phyloP scores from a whole-genome alignment of 2,113 vertebrate species.

The Lipotes vexillifer region DNA sequence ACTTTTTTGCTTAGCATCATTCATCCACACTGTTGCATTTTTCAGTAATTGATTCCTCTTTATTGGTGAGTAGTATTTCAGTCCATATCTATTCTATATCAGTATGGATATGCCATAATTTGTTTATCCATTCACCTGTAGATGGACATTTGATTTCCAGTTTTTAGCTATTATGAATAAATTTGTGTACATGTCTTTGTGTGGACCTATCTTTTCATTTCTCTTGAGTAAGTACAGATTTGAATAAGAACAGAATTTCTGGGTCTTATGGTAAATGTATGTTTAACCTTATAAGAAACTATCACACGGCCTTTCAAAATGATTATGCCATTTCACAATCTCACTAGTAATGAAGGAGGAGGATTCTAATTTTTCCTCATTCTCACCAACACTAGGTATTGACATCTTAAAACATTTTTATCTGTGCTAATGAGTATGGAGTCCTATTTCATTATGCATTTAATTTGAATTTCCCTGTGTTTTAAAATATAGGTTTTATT shows the following conservation, averaged over 20 bases:
- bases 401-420: not conserved
- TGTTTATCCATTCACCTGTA: not conserved
- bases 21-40: not conserved
- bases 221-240: not conserved
- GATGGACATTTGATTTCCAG: not conserved
- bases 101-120: not conserved
- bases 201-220: not conserved
- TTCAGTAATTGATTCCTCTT: not conserved
- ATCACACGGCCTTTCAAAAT: not conserved
- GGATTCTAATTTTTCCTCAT: not conserved
- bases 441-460: not conserved
- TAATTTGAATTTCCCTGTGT: not conserved
- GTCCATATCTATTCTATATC: not conserved
- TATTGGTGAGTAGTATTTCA: not conserved
- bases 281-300: not conserved
- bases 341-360: not conserved
- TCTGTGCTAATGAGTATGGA: not conserved
- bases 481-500: not conserved
- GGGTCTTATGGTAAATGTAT: not conserved
- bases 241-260: not conserved
- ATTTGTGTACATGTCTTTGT: not conserved
- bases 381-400: not conserved
- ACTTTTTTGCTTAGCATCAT: not conserved
- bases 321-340: not conserved
- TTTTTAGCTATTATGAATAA: not conserved